Base-by-base conservation (phyloP, 2,797 vertebrate genomes). In the Sebastes cheni region DNA sequence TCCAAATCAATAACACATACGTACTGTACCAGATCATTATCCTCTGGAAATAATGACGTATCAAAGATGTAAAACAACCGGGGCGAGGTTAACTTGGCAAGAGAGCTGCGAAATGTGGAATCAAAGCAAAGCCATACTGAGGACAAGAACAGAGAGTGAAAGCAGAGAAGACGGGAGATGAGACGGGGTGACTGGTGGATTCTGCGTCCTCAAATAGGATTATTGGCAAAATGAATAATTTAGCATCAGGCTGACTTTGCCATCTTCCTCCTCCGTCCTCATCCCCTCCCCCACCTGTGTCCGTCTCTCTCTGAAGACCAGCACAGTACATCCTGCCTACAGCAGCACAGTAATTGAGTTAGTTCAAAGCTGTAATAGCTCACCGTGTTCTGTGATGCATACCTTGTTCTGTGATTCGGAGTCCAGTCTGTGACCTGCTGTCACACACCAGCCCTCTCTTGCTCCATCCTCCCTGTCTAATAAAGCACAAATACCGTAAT, bases 201-300 rank as follows among this genome's bases (percentile, higher is more conserved):
- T 80, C 54, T 74, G 6, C 54, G 25, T 79, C 58, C 42, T 72
- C 46, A 72, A 42, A 42, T 58, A 74, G 64, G 55, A 79, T 79
- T 77, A 75, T 85, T 54, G 29, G 32, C 16, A 34, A 66, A 69
- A 82, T 79, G 10, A 89, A 82, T 86, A 85, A 88, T 85, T 77
- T 74, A 84, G 34, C 27, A 61, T 79, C 20, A 66, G 6, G 25
- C 60, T 70, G 61, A 67, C 61, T 62, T 75, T 46, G 14, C 34
- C 36, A 22, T 66, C 56, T 16, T 59, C 58, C 68, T 74, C 58
- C 46, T 69, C 58, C 61, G 29, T 34, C 50, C 50, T 55, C 34
- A 30, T 42, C 55, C 78, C 67, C 27, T 30, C 11, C 59, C 27
- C 8, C 60, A 6, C 59, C 18, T n/a, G 5, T 27, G 16, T 68